A percentile compares a stretch with the other conserved stretches of the same genome.
Conservation (phyloP, 53 echinoderm and acorn worm species). For the Mesocentrotus franciscanus region DNA sequence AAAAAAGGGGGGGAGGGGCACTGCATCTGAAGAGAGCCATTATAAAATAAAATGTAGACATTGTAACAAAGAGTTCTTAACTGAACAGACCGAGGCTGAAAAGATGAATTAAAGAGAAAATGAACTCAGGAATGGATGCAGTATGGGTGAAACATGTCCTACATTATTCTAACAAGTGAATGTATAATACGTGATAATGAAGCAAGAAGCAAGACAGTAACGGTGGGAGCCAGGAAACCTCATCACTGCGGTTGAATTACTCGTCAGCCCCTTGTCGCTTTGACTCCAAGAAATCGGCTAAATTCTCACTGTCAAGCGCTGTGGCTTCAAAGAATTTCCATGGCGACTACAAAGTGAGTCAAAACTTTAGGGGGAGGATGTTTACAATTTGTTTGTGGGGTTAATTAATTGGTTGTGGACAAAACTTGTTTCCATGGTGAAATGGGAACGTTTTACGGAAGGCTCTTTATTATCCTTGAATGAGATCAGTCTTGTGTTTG, state of each 20-base stretch:
- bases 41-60: too few species aligned
- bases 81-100: too few species aligned
- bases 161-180: too few species aligned
- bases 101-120: too few species aligned
- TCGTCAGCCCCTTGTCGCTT: neutral
- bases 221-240: neutral
- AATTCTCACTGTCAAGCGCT: neutral
- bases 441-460: neutral
- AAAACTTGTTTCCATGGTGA: neutral
- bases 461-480: neutral
- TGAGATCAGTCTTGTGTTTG: neutral
- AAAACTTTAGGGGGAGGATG: slow-evolving; percentile 3
- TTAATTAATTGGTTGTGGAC: neutral
- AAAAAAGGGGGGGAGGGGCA: too few species aligned
- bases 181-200: too few species aligned
- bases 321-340: neutral
- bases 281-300: neutral
- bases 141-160: too few species aligned
- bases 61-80: too few species aligned
- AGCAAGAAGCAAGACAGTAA: too few species aligned
- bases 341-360: neutral
- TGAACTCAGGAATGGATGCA: too few species aligned
- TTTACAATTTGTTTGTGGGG: neutral
- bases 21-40: too few species aligned
- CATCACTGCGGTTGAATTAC: neutral